Base-by-base conservation (phyloP, 1,140 invertebrate genomes). In the Trialeurodes vaporariorum region DNA sequence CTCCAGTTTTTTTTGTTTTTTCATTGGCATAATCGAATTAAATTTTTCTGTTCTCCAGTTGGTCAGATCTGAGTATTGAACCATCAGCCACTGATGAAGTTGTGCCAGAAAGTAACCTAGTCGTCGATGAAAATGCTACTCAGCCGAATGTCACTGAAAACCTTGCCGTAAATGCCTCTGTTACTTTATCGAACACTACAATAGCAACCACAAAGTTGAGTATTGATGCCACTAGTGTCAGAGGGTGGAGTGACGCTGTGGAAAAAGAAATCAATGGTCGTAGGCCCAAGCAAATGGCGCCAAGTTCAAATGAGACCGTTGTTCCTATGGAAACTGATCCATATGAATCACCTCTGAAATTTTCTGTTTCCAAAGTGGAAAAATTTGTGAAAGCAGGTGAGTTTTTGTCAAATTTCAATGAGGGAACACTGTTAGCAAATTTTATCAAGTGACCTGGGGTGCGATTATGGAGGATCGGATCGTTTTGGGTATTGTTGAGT, bases 331-430 rank as follows among this genome's bases (percentile, higher is more conserved):
- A 63, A 64, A 63, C 17, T 24, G 22, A 66, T 65, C 58, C 9
- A 13, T 34, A 24, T 49, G 49, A 34, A 64, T 73, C 77, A 25
- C 69, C 77, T 63, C 71, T 78, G 21, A 81, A 80, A 68, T 75
- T 77, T 70, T 75, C 76, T 68, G 75, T 78, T 63, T 73, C 76
- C 1, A 80, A 83, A 73, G 73, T 77, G 63, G 80, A 81, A 65
- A 81, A 77, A 74, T 69, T 79, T 5, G 73, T 79, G 62, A 78
- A 76, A 72, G 73, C 78, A 76, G 80, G 80, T 83, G 73, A 75
- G 67, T 74, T 23, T 27, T 27, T 27, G 9, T n/a, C n/a, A n/a
- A n/a, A n/a, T n/a, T n/a, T 62, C 23, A 49, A 49, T 67, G 60
- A 67, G 62, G 40, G 34, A 60, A 27, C 61, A 27, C 27, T 67